A percentile compares a stretch with the other conserved stretches of the same genome.
Conservation (phyloP, 2,888 invertebrate species). For the Herminia tarsipennalis region DNA sequence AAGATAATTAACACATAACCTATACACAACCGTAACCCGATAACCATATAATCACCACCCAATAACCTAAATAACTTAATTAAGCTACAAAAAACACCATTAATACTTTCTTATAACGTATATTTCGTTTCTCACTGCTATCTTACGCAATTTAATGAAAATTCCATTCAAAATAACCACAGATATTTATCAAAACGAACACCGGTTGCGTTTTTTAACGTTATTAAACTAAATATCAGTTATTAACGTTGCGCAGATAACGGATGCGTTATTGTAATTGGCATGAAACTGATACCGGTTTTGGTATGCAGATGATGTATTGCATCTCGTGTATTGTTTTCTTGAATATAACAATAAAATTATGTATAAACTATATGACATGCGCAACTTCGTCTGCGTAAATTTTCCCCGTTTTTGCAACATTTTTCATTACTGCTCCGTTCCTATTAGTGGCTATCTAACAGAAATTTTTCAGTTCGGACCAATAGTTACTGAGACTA, state of each 20-base stretch:
- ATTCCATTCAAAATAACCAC: slow-evolving; percentile 16
- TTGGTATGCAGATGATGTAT: no score
- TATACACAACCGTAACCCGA: neutral
- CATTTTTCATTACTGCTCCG: no score
- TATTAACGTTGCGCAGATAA: slow-evolving; percentile 23
- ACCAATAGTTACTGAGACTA: no score
- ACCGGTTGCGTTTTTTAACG: slow-evolving; percentile 15
- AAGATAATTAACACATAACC: slow-evolving; percentile 1
- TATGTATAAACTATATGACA: no score
- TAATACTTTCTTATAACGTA: neutral
- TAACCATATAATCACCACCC: neutral
- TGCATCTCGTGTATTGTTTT: no score
- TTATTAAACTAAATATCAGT: slow-evolving; percentile 38
- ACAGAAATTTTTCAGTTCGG: no score
- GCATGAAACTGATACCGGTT: slow-evolving; percentile 1
- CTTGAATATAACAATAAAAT: no score
- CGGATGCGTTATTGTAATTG: slow-evolving; percentile 17
- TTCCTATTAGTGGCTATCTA: no score
- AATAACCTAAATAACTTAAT: neutral
- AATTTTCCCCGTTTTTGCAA: no score
- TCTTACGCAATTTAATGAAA: slow-evolving; percentile 12
- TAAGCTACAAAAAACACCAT: neutral
- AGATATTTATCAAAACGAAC: slow-evolving; percentile 23
- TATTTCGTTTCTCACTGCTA: neutral
- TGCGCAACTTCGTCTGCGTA: no score